Evolutionary conservation across 2,113 vertebrate species (phyloP).

Genomic region (Oryzias celebensis): DNA sequence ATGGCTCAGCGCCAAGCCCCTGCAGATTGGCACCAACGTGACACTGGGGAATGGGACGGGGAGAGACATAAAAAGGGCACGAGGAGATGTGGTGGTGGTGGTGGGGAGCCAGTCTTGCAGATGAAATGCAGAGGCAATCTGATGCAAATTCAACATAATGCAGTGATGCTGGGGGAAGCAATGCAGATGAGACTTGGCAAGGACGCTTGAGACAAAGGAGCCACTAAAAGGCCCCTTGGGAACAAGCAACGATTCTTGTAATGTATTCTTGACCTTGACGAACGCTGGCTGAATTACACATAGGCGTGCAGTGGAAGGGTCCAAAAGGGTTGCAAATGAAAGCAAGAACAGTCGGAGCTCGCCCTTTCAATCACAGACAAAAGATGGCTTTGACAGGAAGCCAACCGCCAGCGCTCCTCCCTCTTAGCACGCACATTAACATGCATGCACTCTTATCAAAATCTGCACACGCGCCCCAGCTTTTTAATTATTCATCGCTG

Average conservation of each 20-base stretch:
- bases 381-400: slow-evolving; percentile 26
- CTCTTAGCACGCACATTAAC: background rate
- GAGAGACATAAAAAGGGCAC: slow-evolving; percentile 17
- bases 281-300: slow-evolving; percentile 13
- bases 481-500: slow-evolving; percentile 57
- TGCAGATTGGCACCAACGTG: slow-evolving; percentile 28
- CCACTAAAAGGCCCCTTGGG: slow-evolving; percentile 1
- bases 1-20: slow-evolving; percentile 24
- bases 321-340: slow-evolving; percentile 28
- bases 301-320: slow-evolving; percentile 18
- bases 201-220: slow-evolving; percentile 38
- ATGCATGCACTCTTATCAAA: slow-evolving; percentile 9
- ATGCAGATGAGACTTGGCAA: slow-evolving; percentile 55
- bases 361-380: background rate
- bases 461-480: slow-evolving; percentile 11
- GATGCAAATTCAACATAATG: slow-evolving; percentile 75
- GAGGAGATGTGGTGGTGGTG: background rate
- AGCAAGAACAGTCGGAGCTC: slow-evolving; percentile 18
- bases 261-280: slow-evolving; percentile 37
- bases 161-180: slow-evolving; percentile 55
- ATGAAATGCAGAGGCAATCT: slow-evolving; percentile 73
- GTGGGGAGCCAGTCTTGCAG: slow-evolving; percentile 42
- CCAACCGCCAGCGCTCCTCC: background rate
- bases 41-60: background rate
- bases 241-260: slow-evolving; percentile 4